Evolutionary conservation across 2,113 vertebrate genomes (phyloP).

Genomic region (Salvelinus sp.): DNA sequence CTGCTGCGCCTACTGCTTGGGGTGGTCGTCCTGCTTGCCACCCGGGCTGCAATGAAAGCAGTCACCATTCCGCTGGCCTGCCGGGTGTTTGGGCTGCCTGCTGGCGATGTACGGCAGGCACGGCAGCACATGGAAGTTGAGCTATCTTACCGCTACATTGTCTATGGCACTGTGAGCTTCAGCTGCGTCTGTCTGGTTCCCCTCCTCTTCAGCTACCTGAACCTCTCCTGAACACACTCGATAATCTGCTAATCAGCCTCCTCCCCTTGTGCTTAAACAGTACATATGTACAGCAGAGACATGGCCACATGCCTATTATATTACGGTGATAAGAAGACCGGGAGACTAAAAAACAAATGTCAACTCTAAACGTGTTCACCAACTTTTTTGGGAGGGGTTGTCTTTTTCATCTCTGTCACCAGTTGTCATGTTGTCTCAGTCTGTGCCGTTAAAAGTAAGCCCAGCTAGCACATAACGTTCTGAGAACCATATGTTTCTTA

Average conservation of each 20-base stretch:
- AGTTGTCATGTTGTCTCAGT: neutral
- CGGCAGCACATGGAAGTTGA: constrained; percentile 90
- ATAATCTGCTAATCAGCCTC: neutral
- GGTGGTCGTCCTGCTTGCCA: constrained; percentile 78
- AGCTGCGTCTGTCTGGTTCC: constrained; percentile 84
- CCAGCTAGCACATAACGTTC: neutral
- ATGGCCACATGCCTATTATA: too few species aligned
- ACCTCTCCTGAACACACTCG: constrained; percentile 80
- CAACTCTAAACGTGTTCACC: neutral
- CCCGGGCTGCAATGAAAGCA: constrained; percentile 84
- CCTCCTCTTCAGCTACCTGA: constrained; percentile 79
- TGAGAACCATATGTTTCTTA: too few species aligned
- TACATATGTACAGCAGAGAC: neutral
- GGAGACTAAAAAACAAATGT: too few species aligned
- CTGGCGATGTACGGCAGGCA: constrained; percentile 79
- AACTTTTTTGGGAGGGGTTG: neutral
- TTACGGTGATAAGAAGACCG: too few species aligned
- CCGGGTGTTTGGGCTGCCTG: constrained; percentile 76
- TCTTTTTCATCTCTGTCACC: neutral
- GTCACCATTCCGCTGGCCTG: constrained; percentile 87
- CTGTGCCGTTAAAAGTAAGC: neutral
- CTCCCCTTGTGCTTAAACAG: neutral
- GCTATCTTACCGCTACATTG: constrained; percentile 91
- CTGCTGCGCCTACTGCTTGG: constrained; percentile 83
- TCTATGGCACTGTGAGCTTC: constrained; percentile 91